These are phyloP conservation scores for Scolanthus callimorphus DNA, from an alignment of 92 coral and sea anemone species.

Conservation along the genomic window DNA sequence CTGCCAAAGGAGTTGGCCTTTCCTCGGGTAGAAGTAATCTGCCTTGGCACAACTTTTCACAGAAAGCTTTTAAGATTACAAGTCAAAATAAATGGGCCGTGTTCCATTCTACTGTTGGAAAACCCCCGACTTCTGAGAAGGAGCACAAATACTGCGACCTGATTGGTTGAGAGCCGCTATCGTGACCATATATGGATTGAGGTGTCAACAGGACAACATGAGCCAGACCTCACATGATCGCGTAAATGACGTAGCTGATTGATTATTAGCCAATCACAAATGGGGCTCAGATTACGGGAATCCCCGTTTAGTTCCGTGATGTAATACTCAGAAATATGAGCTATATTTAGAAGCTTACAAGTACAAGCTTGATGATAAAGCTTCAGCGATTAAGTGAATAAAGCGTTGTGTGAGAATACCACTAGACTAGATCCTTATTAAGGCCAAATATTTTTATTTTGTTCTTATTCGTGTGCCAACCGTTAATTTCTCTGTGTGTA, in stretches of 20 bases:
- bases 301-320: conserved; percentile 31
- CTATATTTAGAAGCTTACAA: not conserved
- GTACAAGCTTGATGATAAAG: no score
- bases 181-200: not conserved
- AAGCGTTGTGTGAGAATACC: no score
- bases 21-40: not conserved
- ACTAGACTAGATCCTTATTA: no score
- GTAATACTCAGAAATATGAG: not conserved
- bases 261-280: conserved; percentile 35
- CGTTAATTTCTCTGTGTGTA: no score
- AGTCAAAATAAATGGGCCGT: not conserved
- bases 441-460: no score
- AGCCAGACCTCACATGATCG: conserved; percentile 4
- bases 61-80: not conserved
- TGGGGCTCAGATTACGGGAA: conserved; percentile 35
- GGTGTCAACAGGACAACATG: not conserved
- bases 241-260: not conserved
- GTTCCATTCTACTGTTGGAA: conserved; percentile 22
- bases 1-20: not conserved
- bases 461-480: no score
- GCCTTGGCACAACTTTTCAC: not conserved
- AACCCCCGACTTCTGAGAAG: conserved; percentile 51
- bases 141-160: conserved; percentile 9
- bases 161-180: conserved; percentile 34
- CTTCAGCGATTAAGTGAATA: no score